These are phyloP conservation scores for Apamea crenata DNA, from an alignment of 2,888 invertebrate species.

Conservation along the genomic window DNA sequence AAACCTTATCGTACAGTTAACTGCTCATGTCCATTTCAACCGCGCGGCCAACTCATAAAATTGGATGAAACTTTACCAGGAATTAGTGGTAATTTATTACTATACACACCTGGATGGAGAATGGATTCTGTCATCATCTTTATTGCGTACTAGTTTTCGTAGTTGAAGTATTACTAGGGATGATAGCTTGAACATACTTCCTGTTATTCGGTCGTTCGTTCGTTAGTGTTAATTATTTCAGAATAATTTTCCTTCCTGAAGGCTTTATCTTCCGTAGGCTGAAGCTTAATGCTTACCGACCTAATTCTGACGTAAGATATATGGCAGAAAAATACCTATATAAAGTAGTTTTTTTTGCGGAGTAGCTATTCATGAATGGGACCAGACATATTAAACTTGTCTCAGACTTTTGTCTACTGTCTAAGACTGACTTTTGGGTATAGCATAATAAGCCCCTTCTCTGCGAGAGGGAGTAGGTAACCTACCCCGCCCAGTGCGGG, in stretches of 20 bases:
- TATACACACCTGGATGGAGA: no score
- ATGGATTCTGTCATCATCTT: background rate
- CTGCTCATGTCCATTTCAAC: no score
- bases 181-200: background rate
- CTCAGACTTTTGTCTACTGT: background rate
- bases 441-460: no score
- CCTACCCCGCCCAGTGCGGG: no score
- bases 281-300: background rate
- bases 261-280: background rate
- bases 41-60: no score
- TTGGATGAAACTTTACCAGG: no score
- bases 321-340: background rate
- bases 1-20: constrained; percentile 1
- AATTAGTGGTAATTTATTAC: no score
- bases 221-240: background rate
- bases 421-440: background rate
- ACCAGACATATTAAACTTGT: background rate
- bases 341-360: background rate
- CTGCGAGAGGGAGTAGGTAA: no score
- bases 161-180: background rate
- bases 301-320: background rate
- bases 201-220: background rate
- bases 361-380: background rate
- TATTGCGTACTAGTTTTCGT: background rate
- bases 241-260: background rate